Base-by-base conservation (phyloP, 2,888 invertebrate genomes). In the Leucophenga maculata region DNA sequence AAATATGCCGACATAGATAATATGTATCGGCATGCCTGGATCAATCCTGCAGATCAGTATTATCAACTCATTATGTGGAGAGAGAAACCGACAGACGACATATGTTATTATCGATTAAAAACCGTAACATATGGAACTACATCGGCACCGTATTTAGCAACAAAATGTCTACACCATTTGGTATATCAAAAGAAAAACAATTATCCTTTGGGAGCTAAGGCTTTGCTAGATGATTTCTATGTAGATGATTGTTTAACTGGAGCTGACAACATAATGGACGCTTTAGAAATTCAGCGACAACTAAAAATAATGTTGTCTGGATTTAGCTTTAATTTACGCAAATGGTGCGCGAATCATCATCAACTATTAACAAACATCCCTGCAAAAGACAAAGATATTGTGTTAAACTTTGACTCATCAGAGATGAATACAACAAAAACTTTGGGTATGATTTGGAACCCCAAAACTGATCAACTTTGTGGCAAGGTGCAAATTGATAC, bases 181-280 rank as follows among this genome's bases (percentile, higher is more conserved):
- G 46, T 8, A 6, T 4, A 4, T 46, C 13, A 46, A n/a, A 46
- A n/a, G 46, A 46, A 46, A n/a, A 46, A 46, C n/a, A 4, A 26
- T 26, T 26, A 26, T 4, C 26, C 26, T 26, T 1, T 70, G 54
- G 22, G 64, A 67, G 9, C 20, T 22, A 18, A 39, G 26, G 26
- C 26, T 26, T 26, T 26, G 4, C 26, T 26, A 26, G 26, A 65
- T 13, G 71, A 66, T 22, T 71, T 69, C 44, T 71, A 71, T 46
- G 71, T 69, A 6, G 71, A 73, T 50, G 69, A 69, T 52, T 44
- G 70, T 22, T 70, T 70, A 32, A 67, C 16, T 65, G 59, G 2
- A 18, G 31, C 26, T 66, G 69, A 18, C 64, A 69, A 26, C 69
- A 48, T 4, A 14, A 14, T n/a, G 55, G 57, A n/a, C 26, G 26